Evolutionary conservation across 2,113 vertebrate species (phyloP), one percentile per base, ranked within the genome.

Genomic region (Sialia sialis): DNA sequence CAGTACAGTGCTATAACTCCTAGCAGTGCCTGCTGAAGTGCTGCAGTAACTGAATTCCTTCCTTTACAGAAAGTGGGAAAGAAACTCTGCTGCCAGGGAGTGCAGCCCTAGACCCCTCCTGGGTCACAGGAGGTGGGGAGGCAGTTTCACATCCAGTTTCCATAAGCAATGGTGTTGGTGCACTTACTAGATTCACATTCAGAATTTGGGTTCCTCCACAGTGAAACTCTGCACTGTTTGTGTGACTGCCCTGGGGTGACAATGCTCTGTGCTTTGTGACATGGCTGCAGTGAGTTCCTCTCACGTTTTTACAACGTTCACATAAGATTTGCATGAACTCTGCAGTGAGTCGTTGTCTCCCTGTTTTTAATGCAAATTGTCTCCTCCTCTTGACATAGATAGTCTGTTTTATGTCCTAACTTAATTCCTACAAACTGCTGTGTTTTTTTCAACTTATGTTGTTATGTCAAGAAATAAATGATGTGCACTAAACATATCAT

Each of bases 401-500:
- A 92, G 69, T 88, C 90, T 97, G 95, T 0, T 93, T 93, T 79
- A 79, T 93, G 48, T 96, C 91, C 84, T 91, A 96, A 96, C 64
- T 92, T 94, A 90, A 94, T 88, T 95, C 95, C 77, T 90, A 49
- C 69, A 91, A 95, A 94, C 87, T 6, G 5, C 94, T 95, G 94
- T 60, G 60, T 20, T 90, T 97, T 97, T 91, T 92, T 91, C 90
- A 96, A 44, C 48, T 91, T 63, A 74, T 6, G 83, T 39, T 92
- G 79, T 81, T 95, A 90, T 78, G 88, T 95, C 88, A 92, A 95
- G 82, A 91, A 95, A 93, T 60, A 97, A 93, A 97, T 86, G 68
- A 88, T 95, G 51, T 43, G 52, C 44, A 21, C 38, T 60, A 22
- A 69, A 46, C 64, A 70, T 87, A 85, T 73, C 46, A 29, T 75